A percentile compares a stretch with the other conserved stretches of the same genome.
phyloP scores from a whole-genome alignment of 2,113 vertebrate genomes.

The Ictalurus furcatus region DNA sequence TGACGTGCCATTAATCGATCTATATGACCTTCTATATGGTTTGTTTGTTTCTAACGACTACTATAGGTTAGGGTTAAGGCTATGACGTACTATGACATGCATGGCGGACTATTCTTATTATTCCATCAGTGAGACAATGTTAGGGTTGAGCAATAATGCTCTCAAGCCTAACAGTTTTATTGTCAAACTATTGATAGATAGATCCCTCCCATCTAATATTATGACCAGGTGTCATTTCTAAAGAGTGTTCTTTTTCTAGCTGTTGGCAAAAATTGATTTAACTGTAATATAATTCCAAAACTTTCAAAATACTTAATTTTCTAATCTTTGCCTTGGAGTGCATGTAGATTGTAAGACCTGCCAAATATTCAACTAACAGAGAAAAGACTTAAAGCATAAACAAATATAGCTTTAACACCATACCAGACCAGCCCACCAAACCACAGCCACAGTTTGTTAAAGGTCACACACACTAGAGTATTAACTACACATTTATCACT shows the following conservation, averaged over 20 bases:
- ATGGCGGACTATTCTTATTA: background rate
- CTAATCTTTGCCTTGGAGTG: background rate
- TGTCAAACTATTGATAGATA: background rate
- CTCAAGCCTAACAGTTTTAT: background rate
- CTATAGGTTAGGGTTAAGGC: too few relatives aligned
- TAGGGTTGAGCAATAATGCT: too few relatives aligned
- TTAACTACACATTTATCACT: background rate
- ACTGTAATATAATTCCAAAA: background rate
- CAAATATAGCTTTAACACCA: background rate
- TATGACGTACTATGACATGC: too few relatives aligned
- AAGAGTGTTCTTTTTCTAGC: background rate
- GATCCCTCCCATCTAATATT: background rate
- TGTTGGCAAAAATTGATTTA: background rate
- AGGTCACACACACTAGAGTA: background rate
- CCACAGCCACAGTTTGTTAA: background rate
- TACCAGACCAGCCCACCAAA: background rate
- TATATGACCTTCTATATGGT: too few relatives aligned
- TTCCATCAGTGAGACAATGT: background rate
- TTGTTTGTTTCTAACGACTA: too few relatives aligned
- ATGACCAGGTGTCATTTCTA: background rate
- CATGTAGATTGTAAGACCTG: background rate
- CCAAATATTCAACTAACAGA: background rate
- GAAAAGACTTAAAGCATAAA: background rate
- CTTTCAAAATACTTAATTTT: background rate
- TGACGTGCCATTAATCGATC: too few relatives aligned